Base-by-base conservation (phyloP, 35 echinoderm and acorn worm species). In the Nesometra sesokonis region DNA sequence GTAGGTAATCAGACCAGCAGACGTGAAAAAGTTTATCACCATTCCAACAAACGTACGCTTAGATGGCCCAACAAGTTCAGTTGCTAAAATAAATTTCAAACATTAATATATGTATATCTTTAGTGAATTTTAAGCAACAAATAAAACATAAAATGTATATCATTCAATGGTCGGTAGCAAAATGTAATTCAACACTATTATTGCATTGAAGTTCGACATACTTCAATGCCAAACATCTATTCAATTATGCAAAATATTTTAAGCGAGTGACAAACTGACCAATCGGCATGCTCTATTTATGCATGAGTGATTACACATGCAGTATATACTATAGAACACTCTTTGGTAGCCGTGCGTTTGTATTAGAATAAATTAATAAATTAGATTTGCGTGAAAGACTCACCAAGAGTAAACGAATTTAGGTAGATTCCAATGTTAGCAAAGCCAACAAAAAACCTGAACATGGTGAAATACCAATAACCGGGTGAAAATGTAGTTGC, bases 41-140 rank as follows among this genome's bases (percentile, higher is more conserved):
- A 87, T 86, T 7, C 85, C 85, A 17, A 80, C 90, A 40, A 87
- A 47, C 46, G 87, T 84, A 5, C 90, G 79, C 30, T 82, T 82
- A 1, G 78, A 82, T 23, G 90, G 85, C 15, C 79, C 80, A 17
- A 86, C 85, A 47, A 91, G 82, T 40, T 91, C 90, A n/a, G 85
- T 91, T 29, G 46, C 85, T 86, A 32, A 32, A 87, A 91, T 82
- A 36, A 83, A 81, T 13, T 2, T 13, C 0, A 67, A 67, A 67
- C 7, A 27, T 19, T 2, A 67, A 67, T 67, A 67, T 13, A 43
- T 43, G n/a, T n/a, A n/a, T 7, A 13, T n/a, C n/a, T n/a, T n/a
- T n/a, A n/a, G n/a, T n/a, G n/a, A n/a, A n/a, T n/a, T n/a, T n/a
- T 57, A 11, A n/a, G n/a, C n/a, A 15, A 43, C 15, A 43, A 7